phyloP scores from a whole-genome alignment of 2,888 invertebrate genomes.

The Meta bourneti region DNA sequence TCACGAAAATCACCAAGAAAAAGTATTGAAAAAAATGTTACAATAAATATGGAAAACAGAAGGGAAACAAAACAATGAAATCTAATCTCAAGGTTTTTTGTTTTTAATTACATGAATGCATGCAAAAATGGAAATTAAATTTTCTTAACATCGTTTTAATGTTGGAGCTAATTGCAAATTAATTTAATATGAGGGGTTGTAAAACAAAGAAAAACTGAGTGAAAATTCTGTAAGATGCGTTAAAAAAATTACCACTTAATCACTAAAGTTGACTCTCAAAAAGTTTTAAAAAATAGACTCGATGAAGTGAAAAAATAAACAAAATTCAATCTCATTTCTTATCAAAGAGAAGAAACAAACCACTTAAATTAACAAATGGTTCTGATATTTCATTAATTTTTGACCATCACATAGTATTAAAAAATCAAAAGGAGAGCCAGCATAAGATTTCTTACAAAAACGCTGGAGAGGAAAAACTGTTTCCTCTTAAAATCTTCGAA shows the following conservation, averaged over 20 bases:
- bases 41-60: background rate
- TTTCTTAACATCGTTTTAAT: background rate
- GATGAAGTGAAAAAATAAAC: background rate
- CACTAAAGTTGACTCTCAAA: background rate
- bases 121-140: background rate
- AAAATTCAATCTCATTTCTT: background rate
- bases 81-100: background rate
- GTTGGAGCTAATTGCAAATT: background rate
- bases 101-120: background rate
- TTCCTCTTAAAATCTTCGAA: background rate
- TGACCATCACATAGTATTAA: background rate
- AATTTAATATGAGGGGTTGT: background rate
- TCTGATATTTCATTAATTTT: background rate
- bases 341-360: background rate
- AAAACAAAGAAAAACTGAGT: background rate
- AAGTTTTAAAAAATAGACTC: background rate
- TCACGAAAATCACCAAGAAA: background rate
- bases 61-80: background rate
- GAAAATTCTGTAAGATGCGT: background rate
- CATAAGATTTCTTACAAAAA: background rate
- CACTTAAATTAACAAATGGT: conserved; percentile 1
- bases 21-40: background rate
- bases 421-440: background rate
- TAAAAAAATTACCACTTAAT: background rate
- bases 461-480: background rate